phyloP scores from a whole-genome alignment of 2,113 vertebrate species.

The Gymnorhina tibicen region DNA sequence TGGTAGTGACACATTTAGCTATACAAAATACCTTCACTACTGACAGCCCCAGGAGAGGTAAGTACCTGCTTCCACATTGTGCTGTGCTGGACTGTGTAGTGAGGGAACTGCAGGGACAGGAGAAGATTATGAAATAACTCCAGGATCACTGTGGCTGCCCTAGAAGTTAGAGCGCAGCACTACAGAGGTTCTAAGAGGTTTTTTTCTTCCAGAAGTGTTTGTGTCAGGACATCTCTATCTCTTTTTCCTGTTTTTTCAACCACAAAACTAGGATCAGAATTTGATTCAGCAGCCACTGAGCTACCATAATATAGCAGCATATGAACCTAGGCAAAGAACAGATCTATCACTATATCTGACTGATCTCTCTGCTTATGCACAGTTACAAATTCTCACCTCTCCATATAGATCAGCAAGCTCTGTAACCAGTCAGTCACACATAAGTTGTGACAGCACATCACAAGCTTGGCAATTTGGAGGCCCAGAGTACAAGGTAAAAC shows the following conservation, averaged over 20 bases:
- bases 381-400: conserved; percentile 80
- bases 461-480: conserved; percentile 64
- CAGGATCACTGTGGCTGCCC: background rate
- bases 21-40: background rate
- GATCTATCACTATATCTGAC: conserved; percentile 75
- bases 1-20: background rate
- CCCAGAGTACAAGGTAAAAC: conserved; percentile 66
- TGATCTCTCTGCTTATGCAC: conserved; percentile 76
- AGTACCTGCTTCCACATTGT: background rate
- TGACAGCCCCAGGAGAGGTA: background rate
- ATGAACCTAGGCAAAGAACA: conserved; percentile 71
- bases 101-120: background rate
- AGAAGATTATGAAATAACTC: background rate
- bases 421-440: conserved; percentile 67
- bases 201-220: conserved; percentile 18
- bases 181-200: background rate
- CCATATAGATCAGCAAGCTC: conserved; percentile 72
- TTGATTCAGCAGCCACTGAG: conserved; percentile 68
- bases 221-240: conserved; percentile 44
- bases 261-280: conserved; percentile 59
- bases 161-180: background rate
- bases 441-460: conserved; percentile 70
- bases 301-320: conserved; percentile 70
- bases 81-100: background rate
- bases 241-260: conserved; percentile 45